These are phyloP conservation scores for Drosophila tanythrix DNA, from an alignment of 2,888 invertebrate species.

Conservation along the genomic window DNA sequence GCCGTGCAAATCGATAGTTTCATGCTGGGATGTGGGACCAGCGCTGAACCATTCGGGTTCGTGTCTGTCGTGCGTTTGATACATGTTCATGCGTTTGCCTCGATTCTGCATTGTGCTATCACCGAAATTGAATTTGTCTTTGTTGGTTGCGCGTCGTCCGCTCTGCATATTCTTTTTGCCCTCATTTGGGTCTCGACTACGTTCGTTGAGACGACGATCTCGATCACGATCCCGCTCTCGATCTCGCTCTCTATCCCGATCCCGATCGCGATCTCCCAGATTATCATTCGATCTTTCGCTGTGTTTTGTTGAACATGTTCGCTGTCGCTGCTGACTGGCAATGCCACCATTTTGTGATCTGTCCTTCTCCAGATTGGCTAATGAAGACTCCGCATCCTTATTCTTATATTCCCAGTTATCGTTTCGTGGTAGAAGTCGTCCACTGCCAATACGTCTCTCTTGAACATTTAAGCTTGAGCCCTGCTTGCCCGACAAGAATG, in stretches of 20 bases:
- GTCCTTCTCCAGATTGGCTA: constrained; percentile 45
- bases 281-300: constrained; percentile 37
- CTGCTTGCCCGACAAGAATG: constrained; percentile 47
- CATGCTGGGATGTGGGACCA: constrained; percentile 95
- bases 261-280: constrained; percentile 19
- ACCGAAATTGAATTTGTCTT: constrained; percentile 51
- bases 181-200: constrained; percentile 80
- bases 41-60: constrained; percentile 97
- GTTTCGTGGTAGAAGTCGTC: constrained; percentile 89
- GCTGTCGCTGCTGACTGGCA: constrained; percentile 46
- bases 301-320: constrained; percentile 45
- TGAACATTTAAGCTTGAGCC: constrained; percentile 36
- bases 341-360: constrained; percentile 33
- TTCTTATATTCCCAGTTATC: constrained; percentile 86
- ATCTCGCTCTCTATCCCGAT: constrained; percentile 82
- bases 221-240: constrained; percentile 66
- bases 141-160: constrained; percentile 51
- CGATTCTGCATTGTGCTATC: constrained; percentile 35
- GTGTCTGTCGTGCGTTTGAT: constrained; percentile 85
- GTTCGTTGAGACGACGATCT: constrained; percentile 87
- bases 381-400: constrained; percentile 52
- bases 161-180: constrained; percentile 35
- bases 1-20: constrained; percentile 96
- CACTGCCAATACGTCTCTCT: constrained; percentile 92
- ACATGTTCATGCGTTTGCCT: constrained; percentile 50